Conservation (phyloP, 2,888 invertebrate species). For the Synanthedon tipuliformis region DNA sequence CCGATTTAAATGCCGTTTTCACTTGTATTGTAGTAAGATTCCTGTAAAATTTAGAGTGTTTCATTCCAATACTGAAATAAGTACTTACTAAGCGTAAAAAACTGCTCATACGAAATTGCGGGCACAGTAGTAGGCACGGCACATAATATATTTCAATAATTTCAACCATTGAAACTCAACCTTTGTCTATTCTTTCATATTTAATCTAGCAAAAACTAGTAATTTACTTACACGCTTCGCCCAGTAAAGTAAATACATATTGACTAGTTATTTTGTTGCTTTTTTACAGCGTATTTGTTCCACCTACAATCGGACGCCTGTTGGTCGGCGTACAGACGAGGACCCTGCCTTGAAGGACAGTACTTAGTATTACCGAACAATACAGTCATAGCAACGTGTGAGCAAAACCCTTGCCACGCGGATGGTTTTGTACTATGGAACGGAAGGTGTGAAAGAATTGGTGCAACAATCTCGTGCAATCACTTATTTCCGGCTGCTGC, state of each 20-base stretch:
- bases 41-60: too few species aligned
- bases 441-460: constrained; percentile 54
- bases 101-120: too few species aligned
- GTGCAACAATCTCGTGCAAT: constrained; percentile 47
- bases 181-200: not conserved
- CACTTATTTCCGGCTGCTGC: constrained; percentile 28
- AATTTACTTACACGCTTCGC: too few species aligned
- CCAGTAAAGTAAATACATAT: too few species aligned
- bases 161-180: not conserved
- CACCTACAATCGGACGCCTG: constrained; percentile 73
- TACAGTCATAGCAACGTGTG: constrained; percentile 70
- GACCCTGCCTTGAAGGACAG: constrained; percentile 70
- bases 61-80: too few species aligned
- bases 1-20: too few species aligned
- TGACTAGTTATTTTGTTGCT: too few species aligned
- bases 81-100: too few species aligned
- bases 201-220: too few species aligned
- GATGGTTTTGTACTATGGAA: constrained; percentile 62
- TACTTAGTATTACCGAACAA: constrained; percentile 66
- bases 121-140: too few species aligned
- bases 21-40: too few species aligned
- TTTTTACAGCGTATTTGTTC: constrained; percentile 66
- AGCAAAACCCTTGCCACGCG: constrained; percentile 68
- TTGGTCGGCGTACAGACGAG: constrained; percentile 72
- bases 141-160: not conserved